Evolutionary conservation across 2,888 invertebrate genomes (phyloP), one percentile per base, ranked within the genome.

Genomic region (Spisula subtruncata): DNA sequence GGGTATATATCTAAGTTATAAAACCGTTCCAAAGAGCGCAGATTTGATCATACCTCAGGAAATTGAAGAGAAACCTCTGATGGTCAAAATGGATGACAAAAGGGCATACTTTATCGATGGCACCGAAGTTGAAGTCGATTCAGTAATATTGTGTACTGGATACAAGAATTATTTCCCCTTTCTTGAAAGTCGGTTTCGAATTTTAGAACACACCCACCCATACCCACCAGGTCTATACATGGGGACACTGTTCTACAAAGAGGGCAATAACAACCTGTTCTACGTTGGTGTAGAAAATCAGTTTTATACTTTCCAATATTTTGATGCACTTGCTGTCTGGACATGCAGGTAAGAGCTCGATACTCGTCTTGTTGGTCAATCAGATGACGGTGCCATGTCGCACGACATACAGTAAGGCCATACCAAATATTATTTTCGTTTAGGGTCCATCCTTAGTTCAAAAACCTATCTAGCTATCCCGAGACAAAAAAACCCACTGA

Each of bases 211-310:
- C 12, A 54, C 79, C 1, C 54, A 51, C 51, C 6, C 35, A 5
- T 85, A 85, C 35, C 85, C 85, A 10, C 51, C 48, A 32, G 85
- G 79, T 35, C 54, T 85, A 4, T 85, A 85, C 54, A 79, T 79
- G 54, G 85, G 32, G 1, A 12, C 54, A 4, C n/a, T 85, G 25
- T 85, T 85, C 54, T 56, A 79, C 35, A 51, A 79, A 29, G 54
- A 25, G 20, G 85, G 85, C 25, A 18, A 85, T 29, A 79, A 85
- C 35, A 75, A 35, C 6, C 41, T 79, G 1, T 85, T 85, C 56
- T 79, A 85, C 18, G 41, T 85, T 35, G 85, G 85, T 0, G 85
- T 54, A 29, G 32, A 54, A 35, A 1, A 71, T 25, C 85, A 85
- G 79, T 54, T 85, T 12, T 48, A 54, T 18, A 79, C 79, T 12